phyloP scores from a whole-genome alignment of 2,113 vertebrate genomes.

The Indicator maculatus region DNA sequence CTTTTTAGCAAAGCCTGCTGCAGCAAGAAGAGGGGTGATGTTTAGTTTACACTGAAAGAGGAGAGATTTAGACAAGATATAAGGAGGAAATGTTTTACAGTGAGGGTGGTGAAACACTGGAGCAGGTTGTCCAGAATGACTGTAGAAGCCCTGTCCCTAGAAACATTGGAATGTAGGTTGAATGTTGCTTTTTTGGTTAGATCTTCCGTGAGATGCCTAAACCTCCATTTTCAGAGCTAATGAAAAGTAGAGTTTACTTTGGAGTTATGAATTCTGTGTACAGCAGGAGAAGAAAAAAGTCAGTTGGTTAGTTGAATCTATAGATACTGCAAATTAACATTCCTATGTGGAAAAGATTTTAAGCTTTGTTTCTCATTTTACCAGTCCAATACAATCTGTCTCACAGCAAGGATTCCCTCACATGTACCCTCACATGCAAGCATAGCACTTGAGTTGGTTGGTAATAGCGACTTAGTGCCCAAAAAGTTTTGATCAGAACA shows the following conservation, averaged over 20 bases:
- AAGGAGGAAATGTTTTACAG: fast-evolving
- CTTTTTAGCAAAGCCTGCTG: no score
- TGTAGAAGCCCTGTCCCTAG: neutral
- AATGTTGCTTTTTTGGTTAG: neutral
- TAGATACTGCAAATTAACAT: fast-evolving
- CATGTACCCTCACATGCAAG: neutral
- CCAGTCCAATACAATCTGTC: neutral
- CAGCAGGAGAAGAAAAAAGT: neutral
- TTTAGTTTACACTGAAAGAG: no score
- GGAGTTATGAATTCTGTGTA: neutral
- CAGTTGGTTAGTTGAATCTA: neutral
- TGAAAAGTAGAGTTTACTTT: neutral
- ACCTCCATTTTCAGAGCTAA: neutral
- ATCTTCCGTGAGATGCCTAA: neutral
- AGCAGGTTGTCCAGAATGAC: neutral
- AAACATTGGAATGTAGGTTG: no score
- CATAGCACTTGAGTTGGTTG: neutral
- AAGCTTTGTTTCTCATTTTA: neutral
- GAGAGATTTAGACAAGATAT: no score
- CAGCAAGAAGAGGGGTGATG: no score
- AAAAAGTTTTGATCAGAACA: neutral
- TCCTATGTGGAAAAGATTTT: neutral
- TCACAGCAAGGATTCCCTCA: neutral
- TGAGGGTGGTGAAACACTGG: neutral
- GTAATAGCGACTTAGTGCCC: neutral